phyloP scores from a whole-genome alignment of 2,888 invertebrate genomes.

The Mellilla xanthometata region DNA sequence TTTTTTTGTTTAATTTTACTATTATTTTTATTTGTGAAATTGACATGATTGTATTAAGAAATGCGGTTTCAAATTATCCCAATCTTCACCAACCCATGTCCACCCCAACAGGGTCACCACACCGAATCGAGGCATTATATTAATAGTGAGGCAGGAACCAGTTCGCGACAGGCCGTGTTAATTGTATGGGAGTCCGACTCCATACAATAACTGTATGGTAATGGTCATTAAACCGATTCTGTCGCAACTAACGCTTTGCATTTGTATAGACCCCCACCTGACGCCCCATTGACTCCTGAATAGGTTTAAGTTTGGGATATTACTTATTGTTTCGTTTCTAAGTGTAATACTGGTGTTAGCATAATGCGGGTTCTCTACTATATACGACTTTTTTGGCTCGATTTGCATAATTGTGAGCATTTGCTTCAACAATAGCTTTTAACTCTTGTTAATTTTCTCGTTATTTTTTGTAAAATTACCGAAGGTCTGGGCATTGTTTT shows the following conservation, averaged over 20 bases:
- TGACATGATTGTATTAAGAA: no score
- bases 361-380: conserved; percentile 4
- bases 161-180: conserved; percentile 32
- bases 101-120: conserved; percentile 26
- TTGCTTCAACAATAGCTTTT: no score
- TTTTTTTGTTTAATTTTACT: no score
- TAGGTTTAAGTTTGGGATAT: conserved; percentile 18
- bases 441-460: no score
- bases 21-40: no score
- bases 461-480: no score
- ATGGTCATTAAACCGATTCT: conserved; percentile 25
- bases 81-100: conserved; percentile 6
- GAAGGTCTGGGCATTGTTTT: no score
- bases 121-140: conserved; percentile 26
- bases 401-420: not conserved
- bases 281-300: conserved; percentile 28
- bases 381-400: not conserved
- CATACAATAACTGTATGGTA: conserved; percentile 25
- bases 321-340: conserved; percentile 8
- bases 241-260: conserved; percentile 20
- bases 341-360: conserved; percentile 3
- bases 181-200: conserved; percentile 29
- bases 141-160: conserved; percentile 29
- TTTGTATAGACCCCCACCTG: conserved; percentile 24
- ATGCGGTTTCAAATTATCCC: not conserved